Evolutionary conservation across 2,113 vertebrate species (phyloP).

Genomic region (Xenopus borealis): DNA sequence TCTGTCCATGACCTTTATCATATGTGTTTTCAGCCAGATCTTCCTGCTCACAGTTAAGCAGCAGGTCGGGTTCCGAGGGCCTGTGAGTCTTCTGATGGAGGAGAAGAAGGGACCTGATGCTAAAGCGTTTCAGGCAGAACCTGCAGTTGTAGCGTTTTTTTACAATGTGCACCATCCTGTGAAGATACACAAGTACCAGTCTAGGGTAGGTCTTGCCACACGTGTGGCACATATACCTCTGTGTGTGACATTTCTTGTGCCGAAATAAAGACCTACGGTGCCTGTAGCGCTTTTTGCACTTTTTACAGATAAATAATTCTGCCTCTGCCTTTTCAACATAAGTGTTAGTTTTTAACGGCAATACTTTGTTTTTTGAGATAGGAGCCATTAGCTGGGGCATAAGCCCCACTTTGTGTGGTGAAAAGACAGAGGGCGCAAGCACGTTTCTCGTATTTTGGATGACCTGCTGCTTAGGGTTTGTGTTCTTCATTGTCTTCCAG

Average conservation of each 20-base stretch:
- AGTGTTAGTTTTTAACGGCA: not conserved
- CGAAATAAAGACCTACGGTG: not conserved
- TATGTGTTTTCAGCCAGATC: too few relatives aligned
- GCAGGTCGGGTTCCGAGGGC: too few relatives aligned
- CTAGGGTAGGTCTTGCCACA: constrained; percentile 7
- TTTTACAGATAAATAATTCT: not conserved
- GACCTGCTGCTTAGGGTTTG: not conserved
- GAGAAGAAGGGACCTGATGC: constrained; percentile 1
- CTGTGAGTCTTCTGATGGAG: constrained; percentile 15
- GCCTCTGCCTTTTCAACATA: not conserved
- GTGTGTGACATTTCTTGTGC: not conserved
- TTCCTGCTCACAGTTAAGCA: too few relatives aligned
- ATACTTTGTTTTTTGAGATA: not conserved
- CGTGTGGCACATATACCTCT: not conserved
- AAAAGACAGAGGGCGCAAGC: not conserved
- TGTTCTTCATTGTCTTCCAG: not conserved
- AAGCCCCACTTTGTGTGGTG: not conserved
- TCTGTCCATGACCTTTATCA: too few relatives aligned
- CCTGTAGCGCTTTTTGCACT: constrained; percentile 13
- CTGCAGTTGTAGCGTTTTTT: constrained; percentile 1
- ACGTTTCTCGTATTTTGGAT: not conserved
- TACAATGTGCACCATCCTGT: not conserved
- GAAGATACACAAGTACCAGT: constrained; percentile 7
- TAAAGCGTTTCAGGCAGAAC: constrained; percentile 9
- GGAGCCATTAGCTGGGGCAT: too few relatives aligned